Evolutionary conservation across 2,888 invertebrate genomes (phyloP).

Genomic region (Cryptus viduatorius): DNA sequence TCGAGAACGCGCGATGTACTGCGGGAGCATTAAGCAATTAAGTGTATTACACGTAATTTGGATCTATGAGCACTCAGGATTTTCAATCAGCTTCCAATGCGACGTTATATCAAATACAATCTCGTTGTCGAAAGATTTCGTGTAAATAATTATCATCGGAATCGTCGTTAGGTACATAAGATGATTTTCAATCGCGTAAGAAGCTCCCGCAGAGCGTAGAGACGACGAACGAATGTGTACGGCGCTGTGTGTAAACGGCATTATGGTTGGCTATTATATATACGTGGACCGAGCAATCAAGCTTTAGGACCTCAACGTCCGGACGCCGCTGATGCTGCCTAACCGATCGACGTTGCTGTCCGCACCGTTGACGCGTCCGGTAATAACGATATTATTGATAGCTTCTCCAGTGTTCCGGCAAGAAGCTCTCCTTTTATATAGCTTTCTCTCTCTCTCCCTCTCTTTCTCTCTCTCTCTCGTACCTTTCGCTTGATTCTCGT

Average conservation of each 20-base stretch:
- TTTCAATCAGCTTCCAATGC: conserved; percentile 6
- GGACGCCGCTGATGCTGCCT: conserved; percentile 42
- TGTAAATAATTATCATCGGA: conserved; percentile 18
- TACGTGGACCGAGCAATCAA: conserved; percentile 57
- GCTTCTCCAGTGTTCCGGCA: conserved; percentile 68
- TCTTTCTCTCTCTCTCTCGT: conserved; percentile 42
- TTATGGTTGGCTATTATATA: conserved; percentile 13
- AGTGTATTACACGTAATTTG: neutral
- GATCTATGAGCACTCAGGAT: conserved; percentile 11
- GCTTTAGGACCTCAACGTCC: conserved; percentile 62
- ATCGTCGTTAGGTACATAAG: conserved; percentile 21
- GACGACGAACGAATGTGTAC: neutral
- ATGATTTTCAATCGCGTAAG: conserved; percentile 45
- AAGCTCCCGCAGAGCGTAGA: conserved; percentile 15
- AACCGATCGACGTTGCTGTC: conserved; percentile 63
- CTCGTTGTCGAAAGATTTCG: conserved; percentile 8
- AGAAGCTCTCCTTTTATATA: conserved; percentile 38
- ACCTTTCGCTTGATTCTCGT: conserved; percentile 40
- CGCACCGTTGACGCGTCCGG: conserved; percentile 69
- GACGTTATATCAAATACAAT: neutral
- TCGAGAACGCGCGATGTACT: neutral
- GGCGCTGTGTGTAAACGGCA: neutral
- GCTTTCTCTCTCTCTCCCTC: conserved; percentile 37
- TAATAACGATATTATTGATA: conserved; percentile 72
- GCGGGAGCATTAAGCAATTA: neutral